Evolutionary conservation across 2,113 vertebrate genomes (phyloP), one percentile per base, ranked within the genome.

Genomic region (Heteronetta atricapilla): DNA sequence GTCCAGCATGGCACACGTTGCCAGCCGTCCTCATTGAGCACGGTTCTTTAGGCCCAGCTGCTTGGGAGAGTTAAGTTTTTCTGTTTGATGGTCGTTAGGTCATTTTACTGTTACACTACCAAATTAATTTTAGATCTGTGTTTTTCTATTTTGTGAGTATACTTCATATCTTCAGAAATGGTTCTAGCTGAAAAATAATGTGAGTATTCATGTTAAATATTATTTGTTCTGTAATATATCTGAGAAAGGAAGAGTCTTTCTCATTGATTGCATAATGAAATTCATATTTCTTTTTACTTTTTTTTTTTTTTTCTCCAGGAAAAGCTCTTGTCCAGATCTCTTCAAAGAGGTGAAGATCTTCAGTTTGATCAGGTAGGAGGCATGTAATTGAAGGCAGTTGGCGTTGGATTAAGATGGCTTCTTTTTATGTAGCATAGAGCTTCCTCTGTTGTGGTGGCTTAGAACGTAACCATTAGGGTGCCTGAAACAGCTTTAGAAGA

Each of bases 291-390:
- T 38, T 66, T 50, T 74, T 9, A 3, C 31, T 66, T 81, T 40
- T 74, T 62, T 64, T 38, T 64, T 38, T 81, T 40, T 74, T 62
- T 72, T 69, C 46, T 85, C 20, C 95, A 99, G 99, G 99, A 99
- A 98, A 99, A 99, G 95, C 98, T 97, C 7, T 97, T 99, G 96
- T 99, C 99, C 94, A 98, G 99, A 97, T 99, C 99, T 89, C 99
- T 99, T 77, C 99, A 99, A 96, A 99, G 99, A 98, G 99, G 99
- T 96, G 99, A 99, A 98, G 99, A 99, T 98, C 98, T 99, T 97
- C 99, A 99, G 97, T 99, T 99, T 99, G 99, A 99, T 97, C 99
- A 99, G 99, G 99, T 99, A 97, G 93, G 98, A 46, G 31, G 52
- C 26, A 7, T 6, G 1, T n/a, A n/a, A 34, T 66, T 87, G 29